Evolutionary conservation across 2,888 invertebrate species (phyloP).

Genomic region (Hoplodrina ambigua): DNA sequence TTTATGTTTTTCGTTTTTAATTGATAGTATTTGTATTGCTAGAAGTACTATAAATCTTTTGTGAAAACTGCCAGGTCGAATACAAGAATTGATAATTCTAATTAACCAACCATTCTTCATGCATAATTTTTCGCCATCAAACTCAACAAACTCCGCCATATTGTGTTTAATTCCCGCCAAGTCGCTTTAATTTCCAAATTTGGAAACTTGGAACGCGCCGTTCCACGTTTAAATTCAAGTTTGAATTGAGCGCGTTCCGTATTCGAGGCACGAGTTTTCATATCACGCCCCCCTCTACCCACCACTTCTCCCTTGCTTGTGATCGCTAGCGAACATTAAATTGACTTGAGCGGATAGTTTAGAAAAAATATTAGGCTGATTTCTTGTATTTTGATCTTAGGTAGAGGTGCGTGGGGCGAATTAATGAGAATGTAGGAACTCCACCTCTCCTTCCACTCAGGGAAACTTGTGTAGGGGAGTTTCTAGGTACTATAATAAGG

Average conservation of each 20-base stretch:
- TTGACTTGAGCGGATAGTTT: conserved; percentile 68
- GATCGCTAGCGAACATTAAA: conserved; percentile 67
- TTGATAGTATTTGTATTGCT: too few species aligned
- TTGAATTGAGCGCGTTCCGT: conserved; percentile 86
- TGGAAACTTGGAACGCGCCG: conserved; percentile 85
- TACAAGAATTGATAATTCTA: not conserved
- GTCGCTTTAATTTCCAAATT: conserved; percentile 88
- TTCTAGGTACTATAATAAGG: too few species aligned
- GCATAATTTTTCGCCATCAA: conserved; percentile 57
- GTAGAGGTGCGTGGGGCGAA: not conserved
- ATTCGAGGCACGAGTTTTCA: conserved; percentile 87
- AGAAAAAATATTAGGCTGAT: conserved; percentile 31
- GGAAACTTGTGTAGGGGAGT: too few species aligned
- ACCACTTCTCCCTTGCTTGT: conserved; percentile 51
- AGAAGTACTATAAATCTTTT: too few species aligned
- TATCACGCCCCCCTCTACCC: conserved; percentile 76
- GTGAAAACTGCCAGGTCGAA: too few species aligned
- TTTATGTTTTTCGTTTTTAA: too few species aligned
- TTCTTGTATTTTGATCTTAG: not conserved
- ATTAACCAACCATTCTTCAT: conserved; percentile 13
- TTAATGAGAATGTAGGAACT: not conserved
- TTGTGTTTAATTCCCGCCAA: conserved; percentile 87
- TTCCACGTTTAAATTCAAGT: conserved; percentile 88
- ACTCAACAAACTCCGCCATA: conserved; percentile 72
- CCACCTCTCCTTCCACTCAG: accelerated